Evolutionary conservation across 2,888 invertebrate species (phyloP).

Genomic region (Urechis unicinctus): DNA sequence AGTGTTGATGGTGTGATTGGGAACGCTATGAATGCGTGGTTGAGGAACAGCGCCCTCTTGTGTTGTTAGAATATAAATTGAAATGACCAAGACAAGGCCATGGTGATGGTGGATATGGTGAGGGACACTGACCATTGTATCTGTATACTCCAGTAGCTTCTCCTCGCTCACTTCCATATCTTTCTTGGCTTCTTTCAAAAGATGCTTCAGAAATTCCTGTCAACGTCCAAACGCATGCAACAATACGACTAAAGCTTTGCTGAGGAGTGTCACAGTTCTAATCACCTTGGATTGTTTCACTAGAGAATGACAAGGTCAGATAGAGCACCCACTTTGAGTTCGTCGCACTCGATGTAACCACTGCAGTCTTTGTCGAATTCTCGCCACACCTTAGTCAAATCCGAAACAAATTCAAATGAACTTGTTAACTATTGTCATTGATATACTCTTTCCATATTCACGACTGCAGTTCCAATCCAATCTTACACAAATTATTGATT

Average conservation of each 20-base stretch:
- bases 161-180: constrained; percentile 86
- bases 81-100: too few species aligned
- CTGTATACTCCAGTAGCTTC: constrained; percentile 87
- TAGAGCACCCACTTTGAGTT: constrained; percentile 69
- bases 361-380: constrained; percentile 89
- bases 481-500: background rate
- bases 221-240: too few species aligned
- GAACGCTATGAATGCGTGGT: too few species aligned
- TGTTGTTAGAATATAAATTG: too few species aligned
- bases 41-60: too few species aligned
- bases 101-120: background rate
- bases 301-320: background rate
- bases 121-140: constrained; percentile 71
- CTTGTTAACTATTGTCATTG: too few species aligned
- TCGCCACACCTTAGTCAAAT: constrained; percentile 72
- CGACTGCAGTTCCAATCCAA: too few species aligned
- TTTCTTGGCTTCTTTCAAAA: constrained; percentile 82
- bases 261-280: background rate
- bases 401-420: background rate
- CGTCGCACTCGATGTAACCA: constrained; percentile 90
- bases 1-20: too few species aligned
- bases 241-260: constrained; percentile 2
- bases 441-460: too few species aligned
- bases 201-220: constrained; percentile 80
- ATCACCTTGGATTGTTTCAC: background rate